These are phyloP conservation scores for Chouioia cunea DNA, from an alignment of 2,888 invertebrate genomes.

Conservation along the genomic window DNA sequence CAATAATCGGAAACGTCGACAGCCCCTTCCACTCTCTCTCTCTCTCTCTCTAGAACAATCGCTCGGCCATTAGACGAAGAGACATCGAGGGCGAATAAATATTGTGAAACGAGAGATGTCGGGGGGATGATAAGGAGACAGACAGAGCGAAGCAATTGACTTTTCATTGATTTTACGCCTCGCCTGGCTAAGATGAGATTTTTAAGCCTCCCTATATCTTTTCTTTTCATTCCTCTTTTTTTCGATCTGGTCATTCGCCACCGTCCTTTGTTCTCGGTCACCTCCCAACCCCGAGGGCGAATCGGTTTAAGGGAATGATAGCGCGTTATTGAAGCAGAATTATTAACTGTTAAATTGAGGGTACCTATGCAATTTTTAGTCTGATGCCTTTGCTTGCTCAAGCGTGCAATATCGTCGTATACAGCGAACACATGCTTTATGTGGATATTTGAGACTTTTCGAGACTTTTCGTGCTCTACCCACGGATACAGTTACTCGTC, in stretches of 20 bases:
- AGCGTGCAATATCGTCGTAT: too few relatives aligned
- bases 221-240: background rate
- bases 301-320: conserved; percentile 6
- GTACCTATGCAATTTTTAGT: background rate
- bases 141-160: conserved; percentile 43
- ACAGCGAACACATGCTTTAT: too few relatives aligned
- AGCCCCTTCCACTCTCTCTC: conserved; percentile 40
- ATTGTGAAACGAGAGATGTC: conserved; percentile 50
- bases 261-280: too few relatives aligned
- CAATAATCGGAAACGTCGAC: conserved; percentile 53
- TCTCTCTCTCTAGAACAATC: conserved; percentile 1
- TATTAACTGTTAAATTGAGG: background rate
- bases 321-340: background rate
- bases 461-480: background rate
- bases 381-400: background rate
- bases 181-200: conserved; percentile 36
- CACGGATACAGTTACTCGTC: background rate
- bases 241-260: background rate
- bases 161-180: conserved; percentile 49
- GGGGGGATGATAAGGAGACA: conserved; percentile 3
- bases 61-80: conserved; percentile 44
- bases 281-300: background rate
- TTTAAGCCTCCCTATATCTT: conserved; percentile 8
- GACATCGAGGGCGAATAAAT: conserved; percentile 51
- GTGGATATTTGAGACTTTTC: too few relatives aligned